A percentile compares a stretch with the other conserved stretches of the same genome.
phyloP scores from a whole-genome alignment of 2,888 invertebrate genomes.

The Uropetala carovei region DNA sequence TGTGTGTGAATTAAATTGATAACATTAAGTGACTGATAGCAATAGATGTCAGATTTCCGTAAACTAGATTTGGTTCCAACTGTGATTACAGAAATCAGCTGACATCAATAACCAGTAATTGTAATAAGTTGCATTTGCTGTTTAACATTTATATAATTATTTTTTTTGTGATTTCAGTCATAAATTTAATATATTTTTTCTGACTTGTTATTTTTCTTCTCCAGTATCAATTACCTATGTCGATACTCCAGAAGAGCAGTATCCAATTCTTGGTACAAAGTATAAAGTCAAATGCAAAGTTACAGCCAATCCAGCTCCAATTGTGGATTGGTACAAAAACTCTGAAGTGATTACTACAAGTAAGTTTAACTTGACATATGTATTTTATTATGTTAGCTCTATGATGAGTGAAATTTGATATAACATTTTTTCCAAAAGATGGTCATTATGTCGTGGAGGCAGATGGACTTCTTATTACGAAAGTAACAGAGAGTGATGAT shows the following conservation, averaged over 20 bases:
- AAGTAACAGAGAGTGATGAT: conserved; percentile 88
- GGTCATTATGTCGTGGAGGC: conserved; percentile 85
- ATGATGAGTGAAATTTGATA: neutral
- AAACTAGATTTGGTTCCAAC: too few species aligned
- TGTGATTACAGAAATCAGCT: too few species aligned
- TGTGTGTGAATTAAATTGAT: too few species aligned
- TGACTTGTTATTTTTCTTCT: conserved; percentile 69
- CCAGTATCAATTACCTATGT: conserved; percentile 91
- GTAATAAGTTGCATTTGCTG: neutral
- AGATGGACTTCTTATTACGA: conserved; percentile 86
- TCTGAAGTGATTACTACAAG: conserved; percentile 81
- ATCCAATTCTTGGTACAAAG: conserved; percentile 85
- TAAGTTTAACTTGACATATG: conserved; percentile 66
- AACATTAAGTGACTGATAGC: too few species aligned
- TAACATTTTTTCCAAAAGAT: conserved; percentile 72
- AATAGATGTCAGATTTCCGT: too few species aligned
- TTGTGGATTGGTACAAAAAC: conserved; percentile 91
- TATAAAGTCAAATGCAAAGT: conserved; percentile 90
- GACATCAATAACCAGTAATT: too few species aligned
- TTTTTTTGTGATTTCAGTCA: neutral
- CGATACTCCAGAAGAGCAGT: conserved; percentile 90
- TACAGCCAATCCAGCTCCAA: conserved; percentile 88
- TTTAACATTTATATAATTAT: neutral
- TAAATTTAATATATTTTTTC: conserved; percentile 40
- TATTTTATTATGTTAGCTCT: neutral